phyloP scores from a whole-genome alignment of 2,888 invertebrate species.

The Lasioglossum zephyrum region DNA sequence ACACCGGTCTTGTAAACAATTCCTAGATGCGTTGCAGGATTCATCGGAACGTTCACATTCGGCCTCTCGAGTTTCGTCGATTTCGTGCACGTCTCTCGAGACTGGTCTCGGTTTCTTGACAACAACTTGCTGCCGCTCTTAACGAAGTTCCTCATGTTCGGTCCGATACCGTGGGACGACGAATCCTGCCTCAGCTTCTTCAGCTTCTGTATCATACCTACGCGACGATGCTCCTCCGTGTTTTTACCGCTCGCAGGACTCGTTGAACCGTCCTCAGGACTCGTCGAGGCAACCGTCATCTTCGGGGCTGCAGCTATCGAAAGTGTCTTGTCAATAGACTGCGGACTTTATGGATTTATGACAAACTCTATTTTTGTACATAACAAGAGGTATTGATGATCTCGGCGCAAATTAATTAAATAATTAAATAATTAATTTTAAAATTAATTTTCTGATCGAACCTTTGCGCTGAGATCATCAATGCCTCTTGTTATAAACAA shows the following conservation, averaged over 20 bases:
- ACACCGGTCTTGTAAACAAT: constrained; percentile 85
- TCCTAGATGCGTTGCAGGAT: constrained; percentile 87
- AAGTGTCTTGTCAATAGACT: neutral
- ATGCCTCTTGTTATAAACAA: too few species aligned
- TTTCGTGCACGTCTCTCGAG: constrained; percentile 54
- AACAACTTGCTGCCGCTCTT: constrained; percentile 76
- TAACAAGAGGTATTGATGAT: too few species aligned
- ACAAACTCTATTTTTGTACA: too few species aligned
- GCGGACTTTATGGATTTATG: too few species aligned
- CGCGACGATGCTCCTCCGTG: constrained; percentile 69
- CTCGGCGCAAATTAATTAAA: too few species aligned
- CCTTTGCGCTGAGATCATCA: too few species aligned
- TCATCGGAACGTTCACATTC: constrained; percentile 83
- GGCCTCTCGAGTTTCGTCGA: constrained; percentile 85
- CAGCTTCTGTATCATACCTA: constrained; percentile 77
- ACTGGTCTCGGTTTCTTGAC: constrained; percentile 72
- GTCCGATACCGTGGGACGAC: constrained; percentile 73
- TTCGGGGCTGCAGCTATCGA: constrained; percentile 15
- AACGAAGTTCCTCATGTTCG: constrained; percentile 79
- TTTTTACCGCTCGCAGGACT: constrained; percentile 52
- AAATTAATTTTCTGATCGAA: too few species aligned
- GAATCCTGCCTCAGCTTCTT: constrained; percentile 77
- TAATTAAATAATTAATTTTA: too few species aligned
- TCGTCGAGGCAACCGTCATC: constrained; percentile 5
- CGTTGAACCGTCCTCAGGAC: constrained; percentile 37